Evolutionary conservation across 2,797 vertebrate species (phyloP), one percentile per base, ranked within the genome.

Genomic region (Streptopelia turtur): DNA sequence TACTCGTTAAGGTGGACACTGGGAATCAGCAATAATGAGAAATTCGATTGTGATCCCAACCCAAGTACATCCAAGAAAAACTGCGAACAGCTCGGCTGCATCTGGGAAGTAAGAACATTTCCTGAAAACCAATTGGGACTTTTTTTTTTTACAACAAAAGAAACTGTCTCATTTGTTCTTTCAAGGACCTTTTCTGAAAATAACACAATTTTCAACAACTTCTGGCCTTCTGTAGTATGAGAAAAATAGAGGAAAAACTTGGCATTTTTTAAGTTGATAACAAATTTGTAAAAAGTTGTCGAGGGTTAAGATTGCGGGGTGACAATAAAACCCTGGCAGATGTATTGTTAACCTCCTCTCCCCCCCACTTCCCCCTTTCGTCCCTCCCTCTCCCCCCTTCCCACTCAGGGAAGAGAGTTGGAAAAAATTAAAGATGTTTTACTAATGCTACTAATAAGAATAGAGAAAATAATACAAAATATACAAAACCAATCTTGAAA

Each of bases 1-100:
- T 98, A 98, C 74, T n/a, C 8, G 1, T 59, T 99, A 35, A 23
- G 75, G 5, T 98, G 98, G 98, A 81, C 95, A 4, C 21, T 80
- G 11, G 24, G 16, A 5, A 1, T 7, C 2, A 68, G 25, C 1
- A 93, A 97, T 5, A n/a, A 49, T 6, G 59, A 95, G 6, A 98
- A 97, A 63, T 97, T 98, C 28, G 60, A 99, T 94, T 99, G 99
- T 83, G 2, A 98, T 79, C 98, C 98, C 13, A 97, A 97, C 50
- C 90, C 70, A 2, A 0, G 47, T 5, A 43, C 74, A 27, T 35
- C 89, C 83, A 77, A 97, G 85, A 35, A 45, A 5, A 95, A 91
- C 45, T 99, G 99, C 72, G 52, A 30, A 52, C 89, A 88, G 39
- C 98, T 98, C 56, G 98, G 98, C 60, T 99, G 98, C 80, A 75